Evolutionary conservation across 92 coral and sea anemone genomes (phyloP).

Genomic region (Metridium senile): DNA sequence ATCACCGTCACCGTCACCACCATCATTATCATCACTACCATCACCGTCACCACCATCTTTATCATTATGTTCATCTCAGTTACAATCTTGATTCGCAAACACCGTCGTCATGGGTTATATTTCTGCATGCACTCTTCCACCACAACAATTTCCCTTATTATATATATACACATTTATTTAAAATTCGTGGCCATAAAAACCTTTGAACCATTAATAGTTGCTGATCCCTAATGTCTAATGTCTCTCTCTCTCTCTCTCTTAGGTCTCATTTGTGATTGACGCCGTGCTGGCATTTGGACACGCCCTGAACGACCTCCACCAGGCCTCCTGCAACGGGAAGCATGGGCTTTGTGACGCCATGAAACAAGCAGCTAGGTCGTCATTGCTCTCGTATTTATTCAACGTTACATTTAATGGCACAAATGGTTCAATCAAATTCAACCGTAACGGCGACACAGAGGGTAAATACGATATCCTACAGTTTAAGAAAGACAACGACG

Average conservation of each 20-base stretch:
- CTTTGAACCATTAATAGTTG: too few relatives aligned
- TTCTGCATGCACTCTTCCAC: too few relatives aligned
- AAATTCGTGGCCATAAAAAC: too few relatives aligned
- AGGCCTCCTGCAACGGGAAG: slow-evolving; percentile 47
- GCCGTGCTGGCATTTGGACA: slow-evolving; percentile 84
- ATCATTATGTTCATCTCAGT: background rate
- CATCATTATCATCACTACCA: background rate
- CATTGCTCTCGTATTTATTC: slow-evolving; percentile 52
- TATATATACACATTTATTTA: too few relatives aligned
- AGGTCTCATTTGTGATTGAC: slow-evolving; percentile 69
- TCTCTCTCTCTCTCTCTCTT: too few relatives aligned
- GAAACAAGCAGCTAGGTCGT: slow-evolving; percentile 39
- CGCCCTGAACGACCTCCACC: slow-evolving; percentile 63
- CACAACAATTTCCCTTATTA: too few relatives aligned
- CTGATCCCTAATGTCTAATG: too few relatives aligned
- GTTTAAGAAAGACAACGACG: slow-evolving; percentile 9
- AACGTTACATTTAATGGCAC: slow-evolving; percentile 73
- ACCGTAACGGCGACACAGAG: slow-evolving; percentile 58
- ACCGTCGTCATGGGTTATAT: background rate
- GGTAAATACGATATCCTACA: slow-evolving; percentile 63
- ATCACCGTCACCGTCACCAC: background rate
- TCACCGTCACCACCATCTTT: background rate
- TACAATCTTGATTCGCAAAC: too few relatives aligned
- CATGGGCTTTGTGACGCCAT: slow-evolving; percentile 70
- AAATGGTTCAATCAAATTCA: slow-evolving; percentile 58